Conservation (phyloP, 2,888 invertebrate species). For the Trisateles emortualis region DNA sequence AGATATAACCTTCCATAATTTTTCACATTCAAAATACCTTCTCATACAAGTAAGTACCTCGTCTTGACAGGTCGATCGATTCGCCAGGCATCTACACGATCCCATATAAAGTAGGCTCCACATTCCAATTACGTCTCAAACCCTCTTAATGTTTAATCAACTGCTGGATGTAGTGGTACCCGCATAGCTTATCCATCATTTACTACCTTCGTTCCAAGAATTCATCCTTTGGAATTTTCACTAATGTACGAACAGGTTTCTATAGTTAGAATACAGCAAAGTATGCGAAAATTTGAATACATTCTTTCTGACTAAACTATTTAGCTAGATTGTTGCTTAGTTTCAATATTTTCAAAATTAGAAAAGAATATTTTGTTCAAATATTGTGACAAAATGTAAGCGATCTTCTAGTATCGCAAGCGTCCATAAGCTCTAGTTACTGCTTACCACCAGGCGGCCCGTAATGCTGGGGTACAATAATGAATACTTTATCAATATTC, state of each 20-base stretch:
- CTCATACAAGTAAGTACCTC: background rate
- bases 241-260: background rate
- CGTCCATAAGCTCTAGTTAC: no score
- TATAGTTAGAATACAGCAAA: background rate
- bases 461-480: no score
- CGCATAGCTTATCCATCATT: constrained; percentile 28
- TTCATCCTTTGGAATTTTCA: background rate
- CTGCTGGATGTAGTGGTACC: constrained; percentile 18
- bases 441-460: no score
- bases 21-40: background rate
- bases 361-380: no score
- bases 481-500: no score
- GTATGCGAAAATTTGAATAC: background rate
- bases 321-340: background rate
- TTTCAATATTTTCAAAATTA: background rate
- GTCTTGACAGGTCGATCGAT: constrained; percentile 7
- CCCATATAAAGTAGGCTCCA: constrained; percentile 12
- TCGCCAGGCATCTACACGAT: constrained; percentile 3
- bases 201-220: constrained; percentile 14
- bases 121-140: constrained; percentile 21
- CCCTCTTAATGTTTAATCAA: constrained; percentile 32
- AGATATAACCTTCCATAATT: no score
- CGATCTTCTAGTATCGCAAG: no score
- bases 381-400: no score
- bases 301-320: background rate